Percentiles rank a stretch among this genome's conserved stretches.
Evolutionary conservation across 2,888 invertebrate genomes (phyloP).

Genomic region (Augiades crinisus): DNA sequence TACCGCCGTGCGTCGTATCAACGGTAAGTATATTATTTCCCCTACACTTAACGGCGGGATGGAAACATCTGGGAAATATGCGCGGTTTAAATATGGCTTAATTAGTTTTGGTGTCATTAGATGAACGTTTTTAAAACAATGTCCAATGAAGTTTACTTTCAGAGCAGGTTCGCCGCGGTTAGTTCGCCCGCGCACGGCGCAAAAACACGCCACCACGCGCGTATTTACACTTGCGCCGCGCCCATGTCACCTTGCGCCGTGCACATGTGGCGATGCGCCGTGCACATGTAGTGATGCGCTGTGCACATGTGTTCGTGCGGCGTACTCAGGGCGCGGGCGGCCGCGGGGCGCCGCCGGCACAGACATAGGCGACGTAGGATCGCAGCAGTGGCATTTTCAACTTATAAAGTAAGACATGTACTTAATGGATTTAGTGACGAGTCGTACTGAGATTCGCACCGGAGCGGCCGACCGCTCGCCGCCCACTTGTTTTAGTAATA

Average conservation of each 20-base stretch:
- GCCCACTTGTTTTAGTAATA: conserved; percentile 69
- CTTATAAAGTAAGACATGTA: conserved; percentile 76
- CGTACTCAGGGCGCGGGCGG: conserved; percentile 26
- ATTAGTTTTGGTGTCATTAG: too few species aligned
- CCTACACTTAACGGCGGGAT: too few species aligned
- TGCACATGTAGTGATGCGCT: conserved; percentile 14
- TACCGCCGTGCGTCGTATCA: too few species aligned
- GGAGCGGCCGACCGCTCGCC: conserved; percentile 59
- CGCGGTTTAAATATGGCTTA: too few species aligned
- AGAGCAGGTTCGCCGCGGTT: conserved; percentile 27
- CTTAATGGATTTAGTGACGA: conserved; percentile 68
- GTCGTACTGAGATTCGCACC: conserved; percentile 54
- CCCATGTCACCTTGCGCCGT: not conserved
- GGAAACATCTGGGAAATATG: too few species aligned
- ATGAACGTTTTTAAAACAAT: too few species aligned
- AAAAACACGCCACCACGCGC: conserved; percentile 24
- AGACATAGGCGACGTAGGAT: conserved; percentile 70
- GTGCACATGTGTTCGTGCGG: conserved; percentile 16
- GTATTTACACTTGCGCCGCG: not conserved
- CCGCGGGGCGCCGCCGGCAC: conserved; percentile 36
- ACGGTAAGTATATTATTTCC: too few species aligned
- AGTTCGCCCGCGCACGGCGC: not conserved
- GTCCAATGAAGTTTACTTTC: too few species aligned
- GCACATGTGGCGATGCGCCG: conserved; percentile 23
- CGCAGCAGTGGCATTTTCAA: conserved; percentile 79